These are phyloP conservation scores for Agapornis roseicollis DNA, from an alignment of 2,113 vertebrate genomes.

Conservation along the genomic window DNA sequence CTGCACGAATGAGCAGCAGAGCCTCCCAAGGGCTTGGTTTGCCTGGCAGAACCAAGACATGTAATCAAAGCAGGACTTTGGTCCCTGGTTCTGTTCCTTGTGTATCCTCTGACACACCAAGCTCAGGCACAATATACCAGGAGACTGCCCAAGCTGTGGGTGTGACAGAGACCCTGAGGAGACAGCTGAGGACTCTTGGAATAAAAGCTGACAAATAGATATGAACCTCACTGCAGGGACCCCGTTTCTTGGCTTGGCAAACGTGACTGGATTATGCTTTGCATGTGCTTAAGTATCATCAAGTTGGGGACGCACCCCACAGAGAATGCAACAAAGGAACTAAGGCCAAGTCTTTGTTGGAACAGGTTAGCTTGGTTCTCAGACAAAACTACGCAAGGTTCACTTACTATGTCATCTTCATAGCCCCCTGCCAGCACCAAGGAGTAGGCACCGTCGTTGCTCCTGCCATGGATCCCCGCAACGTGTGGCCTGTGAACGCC, in stretches of 20 bases:
- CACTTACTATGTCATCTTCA: conserved; percentile 91
- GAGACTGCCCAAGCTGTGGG: neutral
- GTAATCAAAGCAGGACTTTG: neutral
- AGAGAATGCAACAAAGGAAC: fast-evolving
- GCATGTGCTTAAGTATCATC: neutral
- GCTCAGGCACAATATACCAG: neutral
- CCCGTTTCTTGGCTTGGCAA: neutral
- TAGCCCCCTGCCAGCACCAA: conserved; percentile 95
- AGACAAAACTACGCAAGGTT: neutral
- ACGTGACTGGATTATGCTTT: neutral
- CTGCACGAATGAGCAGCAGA: neutral
- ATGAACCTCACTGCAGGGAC: neutral
- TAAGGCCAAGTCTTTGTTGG: neutral
- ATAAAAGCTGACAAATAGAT: neutral
- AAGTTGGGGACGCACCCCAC: neutral
- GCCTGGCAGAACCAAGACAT: neutral
- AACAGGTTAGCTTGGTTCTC: neutral
- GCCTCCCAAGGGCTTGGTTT: neutral
- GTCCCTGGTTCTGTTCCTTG: neutral
- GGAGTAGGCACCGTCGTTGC: conserved; percentile 92
- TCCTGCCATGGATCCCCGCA: conserved; percentile 94
- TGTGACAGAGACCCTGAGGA: neutral
- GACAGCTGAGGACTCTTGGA: neutral
- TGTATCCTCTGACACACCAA: neutral
- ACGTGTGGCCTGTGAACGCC: conserved; percentile 95